These are phyloP conservation scores for Vanessa cardui DNA, from an alignment of 2,888 invertebrate species.

Conservation along the genomic window DNA sequence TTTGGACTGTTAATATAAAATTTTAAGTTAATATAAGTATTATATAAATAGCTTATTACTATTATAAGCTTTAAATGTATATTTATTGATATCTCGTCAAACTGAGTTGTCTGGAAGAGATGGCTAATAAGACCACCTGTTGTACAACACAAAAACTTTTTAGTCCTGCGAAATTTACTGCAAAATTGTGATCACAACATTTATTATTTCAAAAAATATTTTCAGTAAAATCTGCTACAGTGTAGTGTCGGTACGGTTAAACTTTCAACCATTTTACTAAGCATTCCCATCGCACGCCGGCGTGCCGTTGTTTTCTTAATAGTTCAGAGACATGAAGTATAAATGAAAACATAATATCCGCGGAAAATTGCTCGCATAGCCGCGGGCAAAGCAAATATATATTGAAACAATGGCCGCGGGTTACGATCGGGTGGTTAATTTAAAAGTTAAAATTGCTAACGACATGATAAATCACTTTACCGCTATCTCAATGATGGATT, in stretches of 20 bases:
- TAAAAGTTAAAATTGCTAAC: constrained; percentile 61
- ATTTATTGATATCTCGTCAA: no score
- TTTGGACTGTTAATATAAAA: no score
- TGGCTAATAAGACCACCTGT: no score
- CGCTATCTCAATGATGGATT: constrained; percentile 68
- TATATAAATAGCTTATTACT: no score
- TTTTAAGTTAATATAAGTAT: no score
- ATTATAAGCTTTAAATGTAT: no score
- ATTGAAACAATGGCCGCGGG: constrained; percentile 34
- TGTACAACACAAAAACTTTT: no score
- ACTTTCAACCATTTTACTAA: background rate
- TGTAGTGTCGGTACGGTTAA: background rate
- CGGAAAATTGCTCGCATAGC: constrained; percentile 18
- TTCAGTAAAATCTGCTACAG: no score
- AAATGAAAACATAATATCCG: constrained; percentile 25
- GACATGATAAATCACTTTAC: constrained; percentile 64
- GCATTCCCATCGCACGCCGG: background rate
- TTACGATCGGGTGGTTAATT: constrained; percentile 45
- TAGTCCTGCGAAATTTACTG: no score
- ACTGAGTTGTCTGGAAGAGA: no score
- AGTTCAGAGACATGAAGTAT: constrained; percentile 14
- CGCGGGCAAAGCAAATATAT: constrained; percentile 13
- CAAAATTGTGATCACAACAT: background rate
- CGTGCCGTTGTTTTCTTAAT: constrained; percentile 16
- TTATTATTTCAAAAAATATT: background rate